These are phyloP conservation scores for Microplitis deprimator DNA, from an alignment of 2,888 invertebrate species.

Conservation along the genomic window DNA sequence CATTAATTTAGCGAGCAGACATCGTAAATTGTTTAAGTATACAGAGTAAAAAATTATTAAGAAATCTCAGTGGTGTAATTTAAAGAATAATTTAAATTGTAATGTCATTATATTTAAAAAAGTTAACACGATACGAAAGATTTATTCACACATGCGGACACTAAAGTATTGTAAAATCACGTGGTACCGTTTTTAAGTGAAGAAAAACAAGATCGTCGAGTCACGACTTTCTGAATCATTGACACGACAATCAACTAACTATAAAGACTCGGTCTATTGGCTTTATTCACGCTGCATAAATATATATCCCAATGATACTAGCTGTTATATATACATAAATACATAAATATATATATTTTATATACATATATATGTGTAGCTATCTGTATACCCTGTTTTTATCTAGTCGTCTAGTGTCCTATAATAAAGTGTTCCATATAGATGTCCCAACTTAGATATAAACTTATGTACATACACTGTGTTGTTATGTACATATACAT, in stretches of 20 bases:
- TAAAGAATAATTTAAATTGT: background rate
- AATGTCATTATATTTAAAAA: background rate
- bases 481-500: background rate
- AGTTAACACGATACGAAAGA: background rate
- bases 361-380: background rate
- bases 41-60: background rate
- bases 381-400: constrained; percentile 9
- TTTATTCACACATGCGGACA: constrained; percentile 6
- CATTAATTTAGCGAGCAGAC: background rate
- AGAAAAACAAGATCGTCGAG: constrained; percentile 33
- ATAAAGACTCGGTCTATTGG: constrained; percentile 31
- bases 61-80: background rate
- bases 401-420: background rate
- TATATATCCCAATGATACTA: constrained; percentile 19
- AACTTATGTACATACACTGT: background rate
- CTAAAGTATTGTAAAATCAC: constrained; percentile 24
- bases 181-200: constrained; percentile 13
- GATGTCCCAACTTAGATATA: constrained; percentile 6
- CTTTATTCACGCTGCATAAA: constrained; percentile 32
- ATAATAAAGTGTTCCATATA: constrained; percentile 7
- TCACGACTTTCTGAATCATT: constrained; percentile 42
- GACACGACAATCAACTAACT: constrained; percentile 36
- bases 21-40: constrained; percentile 2
- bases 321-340: constrained; percentile 7
- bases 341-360: background rate